Conservation (phyloP, 2,113 vertebrate genomes). For the Sander vitreus region DNA sequence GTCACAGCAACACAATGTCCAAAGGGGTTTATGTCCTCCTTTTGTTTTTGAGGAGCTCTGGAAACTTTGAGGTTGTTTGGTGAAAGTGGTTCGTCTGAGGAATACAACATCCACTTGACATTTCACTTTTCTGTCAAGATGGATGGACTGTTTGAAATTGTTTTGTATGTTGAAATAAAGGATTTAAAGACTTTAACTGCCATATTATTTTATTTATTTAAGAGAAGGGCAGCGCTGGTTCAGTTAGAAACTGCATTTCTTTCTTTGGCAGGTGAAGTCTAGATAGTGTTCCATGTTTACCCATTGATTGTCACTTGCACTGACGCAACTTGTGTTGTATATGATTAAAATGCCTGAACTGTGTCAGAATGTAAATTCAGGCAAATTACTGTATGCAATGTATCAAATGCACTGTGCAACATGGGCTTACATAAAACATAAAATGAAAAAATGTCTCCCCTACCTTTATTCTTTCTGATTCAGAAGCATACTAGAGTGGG, state of each 20-base stretch:
- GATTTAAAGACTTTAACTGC: background rate
- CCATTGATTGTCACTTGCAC: background rate
- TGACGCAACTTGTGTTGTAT: background rate
- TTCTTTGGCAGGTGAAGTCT: conserved; percentile 27
- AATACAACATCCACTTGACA: background rate
- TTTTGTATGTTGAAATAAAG: conserved; percentile 1
- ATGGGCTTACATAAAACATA: background rate
- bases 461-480: background rate
- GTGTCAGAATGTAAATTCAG: background rate
- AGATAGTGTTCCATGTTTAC: background rate
- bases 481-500: background rate
- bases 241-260: conserved; percentile 20
- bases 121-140: background rate
- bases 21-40: background rate
- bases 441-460: background rate
- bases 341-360: background rate
- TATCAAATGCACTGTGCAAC: background rate
- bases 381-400: background rate
- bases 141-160: background rate
- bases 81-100: background rate
- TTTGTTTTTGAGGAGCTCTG: conserved; percentile 14
- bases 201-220: background rate
- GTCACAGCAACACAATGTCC: background rate
- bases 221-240: background rate
- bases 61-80: background rate